These are phyloP conservation scores for Brachionus asplanchnoidis DNA, from an alignment of 1,140 invertebrate species.

Conservation along the genomic window DNA sequence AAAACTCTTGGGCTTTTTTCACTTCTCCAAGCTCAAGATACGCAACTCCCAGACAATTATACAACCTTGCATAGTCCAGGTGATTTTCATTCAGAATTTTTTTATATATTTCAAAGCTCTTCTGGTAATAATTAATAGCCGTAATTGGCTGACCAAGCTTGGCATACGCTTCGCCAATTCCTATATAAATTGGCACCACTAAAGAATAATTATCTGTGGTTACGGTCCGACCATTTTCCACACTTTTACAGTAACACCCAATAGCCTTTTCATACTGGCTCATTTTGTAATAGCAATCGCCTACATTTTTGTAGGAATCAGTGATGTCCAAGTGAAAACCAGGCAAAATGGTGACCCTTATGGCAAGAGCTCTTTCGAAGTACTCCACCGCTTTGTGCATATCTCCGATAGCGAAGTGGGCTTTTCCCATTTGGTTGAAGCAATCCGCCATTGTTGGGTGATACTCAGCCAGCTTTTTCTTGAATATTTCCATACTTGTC, in stretches of 20 bases:
- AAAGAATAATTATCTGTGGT: not conserved
- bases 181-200: not conserved
- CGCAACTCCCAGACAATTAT: not conserved
- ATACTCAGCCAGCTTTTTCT: not conserved
- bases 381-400: not conserved
- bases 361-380: not conserved
- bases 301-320: not conserved
- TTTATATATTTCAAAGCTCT: not conserved
- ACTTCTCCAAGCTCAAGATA: not conserved
- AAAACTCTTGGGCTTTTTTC: slow-evolving; percentile 14
- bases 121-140: not conserved
- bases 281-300: not conserved
- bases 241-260: not conserved
- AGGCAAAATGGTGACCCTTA: not conserved
- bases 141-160: not conserved
- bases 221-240: not conserved
- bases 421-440: not conserved
- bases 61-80: not conserved
- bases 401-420: not conserved
- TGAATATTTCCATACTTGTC: not conserved
- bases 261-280: not conserved
- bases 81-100: not conserved
- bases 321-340: not conserved
- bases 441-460: not conserved
- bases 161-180: not conserved